Evolutionary conservation across 2,888 invertebrate genomes (phyloP).

Genomic region (Cryptus armator): DNA sequence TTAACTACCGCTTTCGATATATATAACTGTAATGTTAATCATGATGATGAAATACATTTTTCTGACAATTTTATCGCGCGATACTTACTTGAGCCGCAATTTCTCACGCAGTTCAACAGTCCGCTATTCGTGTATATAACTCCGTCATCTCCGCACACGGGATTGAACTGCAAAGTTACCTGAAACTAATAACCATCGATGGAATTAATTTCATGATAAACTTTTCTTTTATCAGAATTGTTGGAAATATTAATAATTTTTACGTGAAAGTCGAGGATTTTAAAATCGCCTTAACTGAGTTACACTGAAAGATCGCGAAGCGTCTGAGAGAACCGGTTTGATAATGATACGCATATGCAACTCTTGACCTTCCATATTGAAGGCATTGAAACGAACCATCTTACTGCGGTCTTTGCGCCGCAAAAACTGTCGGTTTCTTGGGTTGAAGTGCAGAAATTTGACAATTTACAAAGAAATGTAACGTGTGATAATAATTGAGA

Average conservation of each 20-base stretch:
- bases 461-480: too few relatives aligned
- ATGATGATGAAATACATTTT: neutral
- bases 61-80: neutral
- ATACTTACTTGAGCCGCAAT: constrained; percentile 76
- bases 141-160: constrained; percentile 78
- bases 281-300: neutral
- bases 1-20: neutral
- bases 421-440: neutral
- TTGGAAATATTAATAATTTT: neutral
- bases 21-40: neutral
- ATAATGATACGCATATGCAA: constrained; percentile 44
- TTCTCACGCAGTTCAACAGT: constrained; percentile 72
- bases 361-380: constrained; percentile 36
- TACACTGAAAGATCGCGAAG: too few relatives aligned
- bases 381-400: neutral
- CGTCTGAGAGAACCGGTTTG: constrained; percentile 51
- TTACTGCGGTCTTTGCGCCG: neutral
- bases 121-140: constrained; percentile 76
- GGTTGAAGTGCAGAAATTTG: too few relatives aligned
- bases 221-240: neutral
- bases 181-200: constrained; percentile 28
- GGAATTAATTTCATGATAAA: neutral
- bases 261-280: neutral
- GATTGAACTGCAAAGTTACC: constrained; percentile 79
- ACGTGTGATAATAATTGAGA: too few relatives aligned